phyloP scores from a whole-genome alignment of 2,888 invertebrate species.

The Heliconius ethilla region DNA sequence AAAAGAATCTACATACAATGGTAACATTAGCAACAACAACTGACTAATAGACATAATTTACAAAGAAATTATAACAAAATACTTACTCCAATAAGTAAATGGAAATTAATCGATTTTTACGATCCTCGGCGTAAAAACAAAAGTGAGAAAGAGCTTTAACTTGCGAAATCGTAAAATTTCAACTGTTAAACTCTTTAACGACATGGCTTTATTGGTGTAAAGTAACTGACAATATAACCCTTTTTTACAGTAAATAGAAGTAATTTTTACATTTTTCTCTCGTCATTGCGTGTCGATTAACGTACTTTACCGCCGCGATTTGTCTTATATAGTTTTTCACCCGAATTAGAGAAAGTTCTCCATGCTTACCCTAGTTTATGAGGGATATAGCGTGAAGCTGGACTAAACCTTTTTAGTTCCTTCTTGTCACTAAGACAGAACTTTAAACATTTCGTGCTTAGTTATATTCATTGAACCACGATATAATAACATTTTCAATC shows the following conservation, averaged over 20 bases:
- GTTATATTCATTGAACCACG: neutral
- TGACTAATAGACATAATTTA: neutral
- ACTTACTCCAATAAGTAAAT: neutral
- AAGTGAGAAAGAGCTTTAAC: conserved; percentile 17
- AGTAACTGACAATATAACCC: neutral
- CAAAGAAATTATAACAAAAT: neutral
- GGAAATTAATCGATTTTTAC: conserved; percentile 30
- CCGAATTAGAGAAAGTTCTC: neutral
- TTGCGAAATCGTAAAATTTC: conserved; percentile 35
- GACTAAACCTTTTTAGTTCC: no score
- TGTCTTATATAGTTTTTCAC: no score
- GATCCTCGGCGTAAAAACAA: conserved; percentile 22
- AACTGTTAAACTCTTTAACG: conserved; percentile 34
- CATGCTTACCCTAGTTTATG: neutral
- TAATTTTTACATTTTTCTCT: no score
- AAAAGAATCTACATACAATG: neutral
- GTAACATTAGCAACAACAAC: neutral
- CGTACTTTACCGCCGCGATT: no score
- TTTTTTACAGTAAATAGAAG: neutral
- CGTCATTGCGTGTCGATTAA: no score
- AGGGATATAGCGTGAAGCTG: neutral
- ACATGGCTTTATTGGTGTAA: conserved; percentile 27
- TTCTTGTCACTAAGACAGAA: no score
- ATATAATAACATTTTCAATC: neutral
- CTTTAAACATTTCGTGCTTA: no score